A percentile compares a stretch with the other conserved stretches of the same genome.
phyloP scores from a whole-genome alignment of 1,140 invertebrate genomes.

The Coboldia fuscipes region DNA sequence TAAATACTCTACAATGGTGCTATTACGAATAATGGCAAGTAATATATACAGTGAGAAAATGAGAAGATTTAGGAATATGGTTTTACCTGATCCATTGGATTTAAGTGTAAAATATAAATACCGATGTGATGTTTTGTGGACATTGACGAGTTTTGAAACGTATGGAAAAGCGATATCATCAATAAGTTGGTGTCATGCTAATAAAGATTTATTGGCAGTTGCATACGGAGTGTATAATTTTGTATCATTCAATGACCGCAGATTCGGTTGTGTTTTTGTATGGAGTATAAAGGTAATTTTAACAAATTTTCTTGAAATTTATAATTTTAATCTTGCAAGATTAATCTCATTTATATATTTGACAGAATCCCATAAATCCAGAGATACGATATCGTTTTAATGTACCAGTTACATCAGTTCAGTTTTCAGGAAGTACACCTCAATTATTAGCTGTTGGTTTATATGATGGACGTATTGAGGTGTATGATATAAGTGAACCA shows the following conservation, averaged over 20 bases:
- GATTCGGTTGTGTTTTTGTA: conserved; percentile 41
- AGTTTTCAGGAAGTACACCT: conserved; percentile 42
- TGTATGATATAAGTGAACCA: conserved; percentile 39
- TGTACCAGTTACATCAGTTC: conserved; percentile 44
- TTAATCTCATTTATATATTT: neutral
- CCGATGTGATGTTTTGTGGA: conserved; percentile 37
- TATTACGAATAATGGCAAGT: conserved; percentile 42
- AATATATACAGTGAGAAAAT: conserved; percentile 36
- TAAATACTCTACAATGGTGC: conserved; percentile 32
- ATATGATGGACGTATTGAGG: conserved; percentile 49
- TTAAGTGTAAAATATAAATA: conserved; percentile 38
- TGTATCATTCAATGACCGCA: conserved; percentile 11
- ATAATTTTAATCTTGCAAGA: neutral
- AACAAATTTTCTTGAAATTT: neutral
- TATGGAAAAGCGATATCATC: conserved; percentile 26
- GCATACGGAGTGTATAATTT: conserved; percentile 42
- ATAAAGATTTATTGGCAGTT: conserved; percentile 40
- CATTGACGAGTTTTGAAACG: conserved; percentile 24
- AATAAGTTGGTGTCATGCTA: conserved; percentile 38
- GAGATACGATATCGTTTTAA: conserved; percentile 46
- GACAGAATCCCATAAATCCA: conserved; percentile 51
- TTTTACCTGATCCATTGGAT: conserved; percentile 30
- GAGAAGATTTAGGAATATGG: conserved; percentile 39
- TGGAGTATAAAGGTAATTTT: conserved; percentile 46
- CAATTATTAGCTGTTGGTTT: conserved; percentile 60